Evolutionary conservation across 1,140 invertebrate species (phyloP).

Genomic region (Uloborus diversus): DNA sequence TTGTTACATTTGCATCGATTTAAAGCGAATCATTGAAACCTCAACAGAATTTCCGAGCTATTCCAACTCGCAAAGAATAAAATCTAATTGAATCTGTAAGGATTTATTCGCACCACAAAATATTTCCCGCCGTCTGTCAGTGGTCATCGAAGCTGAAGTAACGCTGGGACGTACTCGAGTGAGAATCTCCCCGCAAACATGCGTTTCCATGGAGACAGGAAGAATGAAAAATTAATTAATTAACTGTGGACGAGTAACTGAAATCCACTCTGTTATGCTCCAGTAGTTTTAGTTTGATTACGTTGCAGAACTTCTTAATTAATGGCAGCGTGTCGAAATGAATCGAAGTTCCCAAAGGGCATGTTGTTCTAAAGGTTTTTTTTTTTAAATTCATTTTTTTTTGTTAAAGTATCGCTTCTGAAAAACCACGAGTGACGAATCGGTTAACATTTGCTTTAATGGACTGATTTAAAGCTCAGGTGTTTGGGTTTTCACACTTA

Average conservation of each 20-base stretch:
- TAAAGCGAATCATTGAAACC: no score
- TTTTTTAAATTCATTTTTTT: no score
- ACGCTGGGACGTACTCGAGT: background rate
- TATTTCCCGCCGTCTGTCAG: background rate
- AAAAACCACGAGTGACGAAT: no score
- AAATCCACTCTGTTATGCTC: constrained; percentile 17
- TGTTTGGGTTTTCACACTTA: no score
- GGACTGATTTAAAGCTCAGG: no score
- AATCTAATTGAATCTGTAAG: no score
- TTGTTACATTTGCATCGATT: no score
- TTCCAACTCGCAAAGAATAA: no score
- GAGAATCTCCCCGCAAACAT: background rate
- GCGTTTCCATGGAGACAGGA: background rate
- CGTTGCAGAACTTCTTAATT: background rate
- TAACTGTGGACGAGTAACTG: constrained; percentile 12
- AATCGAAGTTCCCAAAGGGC: background rate
- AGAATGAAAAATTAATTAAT: constrained; percentile 36
- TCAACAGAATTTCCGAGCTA: no score
- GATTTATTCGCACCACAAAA: background rate
- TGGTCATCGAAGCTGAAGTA: constrained; percentile 10
- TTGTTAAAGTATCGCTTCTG: no score
- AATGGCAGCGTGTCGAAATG: background rate
- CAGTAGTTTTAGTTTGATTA: constrained; percentile 39
- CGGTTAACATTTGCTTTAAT: no score
- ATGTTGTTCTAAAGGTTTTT: no score